phyloP scores from a whole-genome alignment of 2,888 invertebrate species.

The Luffia ferchaultella region DNA sequence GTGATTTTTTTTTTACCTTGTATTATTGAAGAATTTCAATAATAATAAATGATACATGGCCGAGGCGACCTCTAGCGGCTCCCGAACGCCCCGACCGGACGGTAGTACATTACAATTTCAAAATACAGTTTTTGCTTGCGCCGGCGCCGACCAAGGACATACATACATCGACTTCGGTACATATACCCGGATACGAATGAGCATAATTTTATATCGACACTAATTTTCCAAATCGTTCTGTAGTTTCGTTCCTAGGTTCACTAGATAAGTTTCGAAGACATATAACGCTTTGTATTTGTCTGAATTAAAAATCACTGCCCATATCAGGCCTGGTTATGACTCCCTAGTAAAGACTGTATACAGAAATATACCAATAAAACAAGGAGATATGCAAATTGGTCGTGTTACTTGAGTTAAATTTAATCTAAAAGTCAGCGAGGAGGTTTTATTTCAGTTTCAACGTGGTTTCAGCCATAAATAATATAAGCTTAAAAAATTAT shows the following conservation, averaged over 20 bases:
- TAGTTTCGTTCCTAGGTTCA: not conserved
- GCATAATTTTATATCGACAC: not conserved
- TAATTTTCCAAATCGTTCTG: not conserved
- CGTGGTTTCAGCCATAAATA: no score
- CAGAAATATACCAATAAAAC: no score
- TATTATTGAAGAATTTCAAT: not conserved
- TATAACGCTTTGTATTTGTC: not conserved
- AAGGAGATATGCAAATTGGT: no score
- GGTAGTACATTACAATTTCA: conserved; percentile 32
- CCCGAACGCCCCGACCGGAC: conserved; percentile 2
- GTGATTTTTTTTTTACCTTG: conserved; percentile 22
- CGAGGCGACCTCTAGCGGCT: not conserved
- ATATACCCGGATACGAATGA: not conserved
- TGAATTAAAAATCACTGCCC: no score
- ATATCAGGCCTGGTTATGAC: no score
- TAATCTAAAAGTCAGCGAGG: no score
- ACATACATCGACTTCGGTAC: not conserved
- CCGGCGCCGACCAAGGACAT: conserved; percentile 15
- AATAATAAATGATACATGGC: not conserved
- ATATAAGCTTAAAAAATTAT: no score
- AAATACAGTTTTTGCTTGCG: conserved; percentile 31
- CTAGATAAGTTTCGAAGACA: not conserved
- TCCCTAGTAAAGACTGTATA: no score
- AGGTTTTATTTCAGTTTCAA: no score
- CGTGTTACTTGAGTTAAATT: no score